Percentiles rank a stretch among this genome's conserved stretches.
These are phyloP conservation scores for Microctonus aethiopoides DNA, from an alignment of 2,888 invertebrate species.

Conservation along the genomic window DNA sequence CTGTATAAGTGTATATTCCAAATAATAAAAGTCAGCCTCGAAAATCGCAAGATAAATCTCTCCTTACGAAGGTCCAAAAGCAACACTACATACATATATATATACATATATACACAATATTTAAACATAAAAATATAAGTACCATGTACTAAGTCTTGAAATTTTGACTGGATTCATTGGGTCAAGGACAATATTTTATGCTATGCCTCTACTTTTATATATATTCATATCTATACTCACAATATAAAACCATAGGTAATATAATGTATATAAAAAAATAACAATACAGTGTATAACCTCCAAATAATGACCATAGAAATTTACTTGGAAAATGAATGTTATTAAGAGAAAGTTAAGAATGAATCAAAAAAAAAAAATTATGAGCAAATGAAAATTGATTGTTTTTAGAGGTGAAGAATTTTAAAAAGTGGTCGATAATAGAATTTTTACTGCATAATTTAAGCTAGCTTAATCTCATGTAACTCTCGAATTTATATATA, in stretches of 20 bases:
- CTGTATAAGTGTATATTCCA: background rate
- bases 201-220: background rate
- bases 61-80: constrained; percentile 1
- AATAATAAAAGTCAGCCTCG: constrained; percentile 5
- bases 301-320: too few relatives aligned
- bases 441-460: too few relatives aligned
- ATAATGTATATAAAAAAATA: background rate
- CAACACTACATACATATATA: background rate
- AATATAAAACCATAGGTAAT: background rate
- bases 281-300: background rate
- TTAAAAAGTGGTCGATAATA: too few relatives aligned
- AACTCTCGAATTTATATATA: too few relatives aligned
- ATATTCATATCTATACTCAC: background rate
- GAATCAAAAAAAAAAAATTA: too few relatives aligned
- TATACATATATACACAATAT: too few relatives aligned
- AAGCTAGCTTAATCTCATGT: too few relatives aligned
- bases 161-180: constrained; percentile 9
- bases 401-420: too few relatives aligned
- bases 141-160: constrained; percentile 21
- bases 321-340: too few relatives aligned
- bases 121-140: background rate
- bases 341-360: too few relatives aligned
- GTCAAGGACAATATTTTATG: background rate
- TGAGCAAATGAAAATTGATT: too few relatives aligned
- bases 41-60: constrained; percentile 8